Percentiles rank a stretch among this genome's conserved stretches.
These are phyloP conservation scores for Anagrus nilaparvatae DNA, from an alignment of 1,140 invertebrate genomes.

Conservation along the genomic window DNA sequence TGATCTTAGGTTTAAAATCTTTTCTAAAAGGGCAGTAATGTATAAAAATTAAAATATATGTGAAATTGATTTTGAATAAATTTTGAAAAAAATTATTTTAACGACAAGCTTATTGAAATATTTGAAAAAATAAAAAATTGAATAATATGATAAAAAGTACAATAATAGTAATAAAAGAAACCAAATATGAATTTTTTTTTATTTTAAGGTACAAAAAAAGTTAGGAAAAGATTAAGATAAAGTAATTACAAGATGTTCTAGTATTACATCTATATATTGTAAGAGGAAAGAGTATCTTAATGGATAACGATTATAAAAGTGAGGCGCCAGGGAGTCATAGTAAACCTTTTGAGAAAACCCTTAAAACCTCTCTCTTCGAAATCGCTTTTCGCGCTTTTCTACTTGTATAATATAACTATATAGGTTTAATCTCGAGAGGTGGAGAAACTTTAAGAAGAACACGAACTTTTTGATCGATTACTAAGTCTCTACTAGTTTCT, in stretches of 20 bases:
- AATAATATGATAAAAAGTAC: constrained; percentile 13
- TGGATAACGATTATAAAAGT: constrained; percentile 39
- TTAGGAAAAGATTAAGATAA: constrained; percentile 35
- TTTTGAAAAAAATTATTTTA: neutral
- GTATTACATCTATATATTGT: constrained; percentile 15
- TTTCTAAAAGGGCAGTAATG: too few species aligned
- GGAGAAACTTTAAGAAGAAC: constrained; percentile 16
- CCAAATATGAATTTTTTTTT: too few species aligned
- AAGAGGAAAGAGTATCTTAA: constrained; percentile 34
- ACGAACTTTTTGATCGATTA: constrained; percentile 16
- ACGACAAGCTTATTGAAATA: neutral
- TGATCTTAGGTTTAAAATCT: too few species aligned
- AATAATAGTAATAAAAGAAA: too few species aligned
- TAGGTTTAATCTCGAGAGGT: constrained; percentile 12
- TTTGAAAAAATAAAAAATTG: constrained; percentile 3
- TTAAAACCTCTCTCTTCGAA: constrained; percentile 26
- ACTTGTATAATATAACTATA: neutral
- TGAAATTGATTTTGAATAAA: neutral
- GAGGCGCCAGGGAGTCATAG: constrained; percentile 38
- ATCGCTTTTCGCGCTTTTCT: constrained; percentile 18
- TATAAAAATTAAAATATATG: too few species aligned
- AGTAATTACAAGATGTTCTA: constrained; percentile 32
- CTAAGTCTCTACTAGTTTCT: constrained; percentile 1
- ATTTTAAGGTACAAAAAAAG: too few species aligned
- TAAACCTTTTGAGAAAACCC: constrained; percentile 21